Base-by-base conservation (phyloP, 2,113 vertebrate genomes). In the Xiphias gladius region DNA sequence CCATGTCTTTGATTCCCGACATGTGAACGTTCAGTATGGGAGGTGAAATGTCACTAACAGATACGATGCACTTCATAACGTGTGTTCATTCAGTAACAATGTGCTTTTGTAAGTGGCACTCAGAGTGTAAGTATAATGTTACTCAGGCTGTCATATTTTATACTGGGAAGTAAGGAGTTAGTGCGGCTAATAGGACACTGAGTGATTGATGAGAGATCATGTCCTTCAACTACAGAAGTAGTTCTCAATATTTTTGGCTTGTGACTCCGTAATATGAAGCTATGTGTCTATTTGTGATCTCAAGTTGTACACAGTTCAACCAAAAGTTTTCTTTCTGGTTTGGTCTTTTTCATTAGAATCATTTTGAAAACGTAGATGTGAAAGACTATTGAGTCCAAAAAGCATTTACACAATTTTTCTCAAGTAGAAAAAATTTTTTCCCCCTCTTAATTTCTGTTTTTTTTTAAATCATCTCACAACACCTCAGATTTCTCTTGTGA, bases 1-100 rank as follows among this genome's bases (percentile, higher is more conserved):
- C 54, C 35, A 12, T 24, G 24, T 75, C 37, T 61, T 0, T 59
- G 62, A 35, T 5, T 73, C 41, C 50, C 58, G 73, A 50, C 58
- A 63, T 50, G 48, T 73, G 32, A 59, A 48, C 62, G 32, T 62
- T 30, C 66, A 73, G 9, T 11, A 37, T 0, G 13, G 69, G 59
- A 66, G 62, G 41, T 20, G 28, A 70, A 39, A 55, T 30, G 59
- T 80, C 59, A 73, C 35, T 17, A 12, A 46, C 37, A 52, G 20
- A 54, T 39, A 20, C 3, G 4, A 41, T 26, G 30, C 26, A n/a
- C 32, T 54, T 69, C 12, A 19, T 41, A 35, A 61, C 66, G 3
- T 0, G 35, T 26, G 35, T 54, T 41, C 2, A 61, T 41, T 19
- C 14, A 22, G 9, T 30, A 46, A 79, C 41, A 71, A 74, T 55